Conservation (phyloP, 2,888 invertebrate species). For the Microplitis manilae region DNA sequence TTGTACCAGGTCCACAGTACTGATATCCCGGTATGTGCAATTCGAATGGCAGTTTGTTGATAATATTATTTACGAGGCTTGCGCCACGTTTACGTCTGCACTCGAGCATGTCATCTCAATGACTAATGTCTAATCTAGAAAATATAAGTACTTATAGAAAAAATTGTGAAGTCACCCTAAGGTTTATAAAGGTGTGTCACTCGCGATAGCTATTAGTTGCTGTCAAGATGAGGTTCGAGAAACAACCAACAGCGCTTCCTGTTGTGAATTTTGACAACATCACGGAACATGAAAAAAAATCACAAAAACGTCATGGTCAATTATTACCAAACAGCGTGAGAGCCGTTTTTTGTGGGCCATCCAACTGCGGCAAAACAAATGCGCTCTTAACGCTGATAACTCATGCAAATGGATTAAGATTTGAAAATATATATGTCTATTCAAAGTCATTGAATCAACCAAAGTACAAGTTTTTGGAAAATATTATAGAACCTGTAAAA, state of each 20-base stretch:
- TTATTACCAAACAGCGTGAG: conserved; percentile 54
- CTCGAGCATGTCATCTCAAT: conserved; percentile 46
- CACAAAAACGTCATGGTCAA: neutral
- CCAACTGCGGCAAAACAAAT: conserved; percentile 50
- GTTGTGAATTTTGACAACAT: neutral
- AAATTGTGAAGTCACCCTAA: too few relatives aligned
- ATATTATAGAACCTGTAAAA: conserved; percentile 49
- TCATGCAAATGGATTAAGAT: conserved; percentile 45
- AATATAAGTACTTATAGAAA: too few relatives aligned
- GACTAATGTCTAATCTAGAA: conserved; percentile 46
- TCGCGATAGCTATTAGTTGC: conserved; percentile 12
- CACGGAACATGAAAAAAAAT: neutral
- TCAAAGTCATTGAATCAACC: conserved; percentile 49
- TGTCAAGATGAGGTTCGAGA: neutral
- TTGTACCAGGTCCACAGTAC: conserved; percentile 59
- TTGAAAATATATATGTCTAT: conserved; percentile 48
- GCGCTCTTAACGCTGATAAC: conserved; percentile 43
- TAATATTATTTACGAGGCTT: conserved; percentile 1
- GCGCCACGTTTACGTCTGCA: neutral
- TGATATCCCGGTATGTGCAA: conserved; percentile 50
- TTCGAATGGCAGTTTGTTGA: conserved; percentile 37
- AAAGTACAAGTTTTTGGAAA: conserved; percentile 56
- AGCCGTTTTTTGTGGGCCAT: conserved; percentile 44
- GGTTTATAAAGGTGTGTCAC: too few relatives aligned
- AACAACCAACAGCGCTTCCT: conserved; percentile 25